Evolutionary conservation across 2,888 invertebrate species (phyloP).

Genomic region (Micoletzkya japonica): DNA sequence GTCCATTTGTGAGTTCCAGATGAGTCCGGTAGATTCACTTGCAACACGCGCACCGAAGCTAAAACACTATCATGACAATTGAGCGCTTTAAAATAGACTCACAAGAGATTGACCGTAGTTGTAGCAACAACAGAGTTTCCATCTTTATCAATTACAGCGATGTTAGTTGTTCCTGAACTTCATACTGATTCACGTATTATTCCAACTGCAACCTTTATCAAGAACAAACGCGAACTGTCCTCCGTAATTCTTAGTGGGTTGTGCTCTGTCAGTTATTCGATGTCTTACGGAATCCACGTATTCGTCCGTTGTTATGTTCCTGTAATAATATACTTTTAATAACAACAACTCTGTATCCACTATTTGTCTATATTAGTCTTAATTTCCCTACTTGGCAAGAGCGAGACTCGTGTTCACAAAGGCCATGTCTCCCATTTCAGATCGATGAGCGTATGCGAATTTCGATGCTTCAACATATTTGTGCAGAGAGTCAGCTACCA

Average conservation of each 20-base stretch:
- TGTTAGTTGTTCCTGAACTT: conserved; percentile 79
- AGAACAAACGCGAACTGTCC: conserved; percentile 62
- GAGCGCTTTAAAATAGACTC: background rate
- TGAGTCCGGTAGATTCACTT: conserved; percentile 79
- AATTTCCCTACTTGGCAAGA: conserved; percentile 2
- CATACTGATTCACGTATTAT: background rate
- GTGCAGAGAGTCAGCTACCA: conserved; percentile 73
- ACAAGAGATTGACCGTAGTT: conserved; percentile 77
- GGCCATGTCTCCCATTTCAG: conserved; percentile 79
- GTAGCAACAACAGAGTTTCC: conserved; percentile 89
- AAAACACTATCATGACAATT: conserved; percentile 74
- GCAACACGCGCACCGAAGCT: conserved; percentile 81
- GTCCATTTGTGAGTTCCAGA: conserved; percentile 86
- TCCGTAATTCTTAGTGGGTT: conserved; percentile 45
- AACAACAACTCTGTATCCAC: background rate
- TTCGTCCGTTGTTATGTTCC: conserved; percentile 66
- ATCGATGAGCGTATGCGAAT: conserved; percentile 82
- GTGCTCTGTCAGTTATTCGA: conserved; percentile 71
- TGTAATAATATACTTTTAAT: background rate
- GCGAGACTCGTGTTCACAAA: conserved; percentile 73
- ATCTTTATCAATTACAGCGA: conserved; percentile 75
- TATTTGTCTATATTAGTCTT: background rate
- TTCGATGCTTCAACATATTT: conserved; percentile 84
- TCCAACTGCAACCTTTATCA: background rate
- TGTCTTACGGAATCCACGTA: conserved; percentile 71